Percentiles rank a stretch among this genome's conserved stretches.
phyloP scores from a whole-genome alignment of 2,888 invertebrate species.

The Drosophila colorata region DNA sequence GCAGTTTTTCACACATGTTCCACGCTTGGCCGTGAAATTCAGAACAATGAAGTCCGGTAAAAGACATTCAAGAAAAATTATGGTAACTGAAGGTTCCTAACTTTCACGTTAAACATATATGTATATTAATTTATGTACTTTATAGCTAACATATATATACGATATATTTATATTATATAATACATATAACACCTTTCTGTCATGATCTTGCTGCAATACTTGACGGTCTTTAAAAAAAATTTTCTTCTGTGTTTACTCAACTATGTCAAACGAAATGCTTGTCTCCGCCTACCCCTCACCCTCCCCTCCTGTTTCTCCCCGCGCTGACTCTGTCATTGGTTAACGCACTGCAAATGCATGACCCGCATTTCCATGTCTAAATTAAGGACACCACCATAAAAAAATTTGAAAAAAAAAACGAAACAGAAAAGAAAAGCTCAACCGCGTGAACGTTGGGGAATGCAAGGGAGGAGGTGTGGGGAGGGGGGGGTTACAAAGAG shows the following conservation, averaged over 20 bases:
- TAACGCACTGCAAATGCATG: conserved; percentile 41
- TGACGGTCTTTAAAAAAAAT: conserved; percentile 11
- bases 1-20: no score
- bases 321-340: conserved; percentile 21
- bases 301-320: conserved; percentile 24
- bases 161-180: no score
- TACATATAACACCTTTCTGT: conserved; percentile 5
- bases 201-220: conserved; percentile 14
- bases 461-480: not conserved
- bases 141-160: no score
- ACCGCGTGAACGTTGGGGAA: not conserved
- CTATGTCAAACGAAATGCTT: conserved; percentile 34
- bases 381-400: conserved; percentile 77
- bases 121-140: no score
- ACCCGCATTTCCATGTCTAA: conserved; percentile 76
- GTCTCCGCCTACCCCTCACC: not conserved
- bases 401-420: conserved; percentile 12
- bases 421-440: conserved; percentile 55
- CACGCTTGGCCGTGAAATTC: no score
- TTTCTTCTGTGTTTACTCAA: conserved; percentile 20
- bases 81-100: no score
- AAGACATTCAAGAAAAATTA: no score
- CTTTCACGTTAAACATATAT: no score
- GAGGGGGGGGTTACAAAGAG: not conserved
- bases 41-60: no score